Evolutionary conservation across 2,888 invertebrate species (phyloP).

Genomic region (Pterobdella sp.): DNA sequence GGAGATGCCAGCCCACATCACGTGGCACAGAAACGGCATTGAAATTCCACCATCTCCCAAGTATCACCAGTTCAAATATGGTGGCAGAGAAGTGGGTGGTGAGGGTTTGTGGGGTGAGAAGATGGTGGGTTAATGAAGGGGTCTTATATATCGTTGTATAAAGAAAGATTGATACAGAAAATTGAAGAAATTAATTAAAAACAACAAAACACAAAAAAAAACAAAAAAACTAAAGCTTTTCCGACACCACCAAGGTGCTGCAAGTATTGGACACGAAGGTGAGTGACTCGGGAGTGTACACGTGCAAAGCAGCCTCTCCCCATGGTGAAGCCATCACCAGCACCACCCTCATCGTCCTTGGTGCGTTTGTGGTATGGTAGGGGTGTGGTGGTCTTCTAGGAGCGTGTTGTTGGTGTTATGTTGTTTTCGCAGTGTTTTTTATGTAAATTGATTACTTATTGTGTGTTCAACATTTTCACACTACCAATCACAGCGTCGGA

Average conservation of each 20-base stretch:
- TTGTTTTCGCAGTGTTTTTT: not conserved
- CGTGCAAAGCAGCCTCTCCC: conserved; percentile 83
- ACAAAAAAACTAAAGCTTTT: not conserved
- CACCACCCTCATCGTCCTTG: conserved; percentile 63
- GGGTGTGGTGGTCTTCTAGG: not conserved
- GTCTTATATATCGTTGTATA: not conserved
- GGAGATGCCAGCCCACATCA: conserved; percentile 43
- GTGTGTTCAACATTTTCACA: not conserved
- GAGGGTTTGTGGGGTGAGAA: not conserved
- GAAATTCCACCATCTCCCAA: conserved; percentile 49
- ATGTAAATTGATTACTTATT: not conserved
- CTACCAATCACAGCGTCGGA: conserved; percentile 30
- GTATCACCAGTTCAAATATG: conserved; percentile 45
- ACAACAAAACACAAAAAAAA: not conserved
- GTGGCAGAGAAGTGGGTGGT: conserved; percentile 39
- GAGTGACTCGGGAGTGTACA: conserved; percentile 92
- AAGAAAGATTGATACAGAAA: not conserved
- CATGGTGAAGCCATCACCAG: conserved; percentile 90
- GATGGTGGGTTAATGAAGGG: not conserved
- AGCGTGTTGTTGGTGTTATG: not conserved
- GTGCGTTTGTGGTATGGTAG: conserved; percentile 36
- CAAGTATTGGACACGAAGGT: conserved; percentile 56
- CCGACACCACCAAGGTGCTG: conserved; percentile 38
- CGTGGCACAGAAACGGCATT: conserved; percentile 53
- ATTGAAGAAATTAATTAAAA: not conserved